These are phyloP conservation scores for Leuciscus waleckii DNA, from an alignment of 2,797 vertebrate genomes.

Conservation along the genomic window DNA sequence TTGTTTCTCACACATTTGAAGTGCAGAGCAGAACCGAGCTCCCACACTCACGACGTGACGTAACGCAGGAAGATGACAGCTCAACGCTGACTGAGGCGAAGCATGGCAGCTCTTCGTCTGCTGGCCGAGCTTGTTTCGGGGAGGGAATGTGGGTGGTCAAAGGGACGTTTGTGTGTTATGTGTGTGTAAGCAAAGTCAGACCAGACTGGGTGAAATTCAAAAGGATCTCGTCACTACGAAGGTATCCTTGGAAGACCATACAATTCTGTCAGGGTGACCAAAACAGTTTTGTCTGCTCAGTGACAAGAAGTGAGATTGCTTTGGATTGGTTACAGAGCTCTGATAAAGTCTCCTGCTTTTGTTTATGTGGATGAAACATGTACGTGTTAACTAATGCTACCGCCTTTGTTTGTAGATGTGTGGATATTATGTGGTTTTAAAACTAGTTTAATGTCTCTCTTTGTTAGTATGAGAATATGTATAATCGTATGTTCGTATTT, in stretches of 20 bases:
- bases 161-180: conserved; percentile 32
- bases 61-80: conserved; percentile 60
- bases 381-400: not conserved
- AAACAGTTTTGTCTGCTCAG: conserved; percentile 36
- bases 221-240: conserved; percentile 32
- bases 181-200: conserved; percentile 26
- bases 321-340: not conserved
- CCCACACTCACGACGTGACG: conserved; percentile 61
- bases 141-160: conserved; percentile 55
- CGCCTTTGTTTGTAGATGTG: not conserved
- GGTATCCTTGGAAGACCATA: conserved; percentile 28
- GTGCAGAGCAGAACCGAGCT: conserved; percentile 57
- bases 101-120: conserved; percentile 17
- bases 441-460: not conserved
- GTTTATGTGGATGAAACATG: not conserved
- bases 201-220: conserved; percentile 33
- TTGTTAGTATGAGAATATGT: not conserved
- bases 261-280: conserved; percentile 37
- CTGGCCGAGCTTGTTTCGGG: not conserved
- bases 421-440: not conserved
- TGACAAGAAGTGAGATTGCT: conserved; percentile 40
- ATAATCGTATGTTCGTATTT: not conserved
- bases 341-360: conserved; percentile 24
- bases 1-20: conserved; percentile 54
- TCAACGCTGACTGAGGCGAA: conserved; percentile 57